Percentiles rank a stretch among this genome's conserved stretches.
phyloP scores from a whole-genome alignment of 2,797 vertebrate species.

The Poeciliopsis presidionis region DNA sequence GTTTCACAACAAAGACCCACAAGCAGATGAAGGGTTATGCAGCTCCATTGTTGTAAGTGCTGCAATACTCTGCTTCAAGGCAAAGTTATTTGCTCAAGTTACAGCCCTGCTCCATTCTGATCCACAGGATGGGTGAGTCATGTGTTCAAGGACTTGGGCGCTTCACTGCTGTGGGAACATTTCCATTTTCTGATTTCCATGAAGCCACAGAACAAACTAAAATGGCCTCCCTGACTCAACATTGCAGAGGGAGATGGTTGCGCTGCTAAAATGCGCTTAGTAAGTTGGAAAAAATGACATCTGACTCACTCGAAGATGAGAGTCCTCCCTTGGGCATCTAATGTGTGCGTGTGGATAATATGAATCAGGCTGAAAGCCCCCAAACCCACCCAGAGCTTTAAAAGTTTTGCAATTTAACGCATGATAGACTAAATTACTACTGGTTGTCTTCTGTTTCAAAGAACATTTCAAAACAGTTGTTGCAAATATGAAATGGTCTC shows the following conservation, averaged over 20 bases:
- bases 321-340: constrained; percentile 49
- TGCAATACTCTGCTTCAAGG: constrained; percentile 46
- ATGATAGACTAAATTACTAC: background rate
- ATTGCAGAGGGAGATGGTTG: constrained; percentile 51
- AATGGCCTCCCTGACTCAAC: constrained; percentile 76
- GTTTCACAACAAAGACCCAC: constrained; percentile 37
- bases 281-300: constrained; percentile 65
- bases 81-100: constrained; percentile 72
- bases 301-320: constrained; percentile 51
- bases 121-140: constrained; percentile 81
- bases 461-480: background rate
- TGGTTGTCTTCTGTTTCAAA: background rate
- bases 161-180: constrained; percentile 75
- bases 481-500: background rate
- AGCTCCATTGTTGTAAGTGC: constrained; percentile 45
- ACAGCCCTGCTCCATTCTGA: constrained; percentile 69
- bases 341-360: constrained; percentile 11
- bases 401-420: constrained; percentile 1
- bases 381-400: constrained; percentile 18
- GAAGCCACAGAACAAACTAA: constrained; percentile 75
- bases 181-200: constrained; percentile 82
- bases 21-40: constrained; percentile 63
- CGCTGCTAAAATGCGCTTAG: constrained; percentile 56
- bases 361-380: constrained; percentile 16
- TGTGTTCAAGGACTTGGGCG: constrained; percentile 71